Percentiles rank a stretch among this genome's conserved stretches.
Evolutionary conservation across 1,140 invertebrate genomes (phyloP).

Genomic region (Chelonus insularis): DNA sequence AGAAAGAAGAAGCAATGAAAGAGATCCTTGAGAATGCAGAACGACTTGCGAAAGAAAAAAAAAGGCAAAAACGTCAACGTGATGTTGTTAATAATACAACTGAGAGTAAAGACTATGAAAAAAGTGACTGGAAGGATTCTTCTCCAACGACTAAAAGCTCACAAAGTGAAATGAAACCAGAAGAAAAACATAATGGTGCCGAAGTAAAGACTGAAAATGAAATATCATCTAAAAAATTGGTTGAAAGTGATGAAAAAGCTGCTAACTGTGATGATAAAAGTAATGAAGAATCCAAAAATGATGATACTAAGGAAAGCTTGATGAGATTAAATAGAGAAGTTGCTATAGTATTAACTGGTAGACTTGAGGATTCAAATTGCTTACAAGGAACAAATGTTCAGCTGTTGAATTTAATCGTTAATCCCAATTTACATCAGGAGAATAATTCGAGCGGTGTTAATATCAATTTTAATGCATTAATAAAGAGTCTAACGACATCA

Average conservation of each 20-base stretch:
- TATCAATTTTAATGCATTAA: slow-evolving; percentile 40
- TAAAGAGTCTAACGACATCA: slow-evolving; percentile 35
- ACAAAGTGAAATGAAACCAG: neutral
- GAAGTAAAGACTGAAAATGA: slow-evolving; percentile 9
- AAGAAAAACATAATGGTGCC: neutral
- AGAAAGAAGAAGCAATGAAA: slow-evolving; percentile 44
- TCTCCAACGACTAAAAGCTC: neutral
- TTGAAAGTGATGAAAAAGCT: no score
- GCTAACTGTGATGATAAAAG: slow-evolving; percentile 13
- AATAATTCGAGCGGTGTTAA: slow-evolving; percentile 36
- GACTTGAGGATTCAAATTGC: slow-evolving; percentile 47
- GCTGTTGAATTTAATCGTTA: slow-evolving; percentile 47
- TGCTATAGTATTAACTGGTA: slow-evolving; percentile 51
- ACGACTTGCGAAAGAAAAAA: slow-evolving; percentile 64
- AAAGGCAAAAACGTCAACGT: slow-evolving; percentile 63
- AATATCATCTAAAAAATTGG: neutral
- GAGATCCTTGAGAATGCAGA: slow-evolving; percentile 63
- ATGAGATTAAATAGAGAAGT: slow-evolving; percentile 50
- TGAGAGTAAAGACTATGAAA: neutral
- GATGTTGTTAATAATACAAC: slow-evolving; percentile 47
- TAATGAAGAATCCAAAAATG: slow-evolving; percentile 23
- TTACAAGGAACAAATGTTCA: slow-evolving; percentile 43
- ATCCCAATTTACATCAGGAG: slow-evolving; percentile 34
- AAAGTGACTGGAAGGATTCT: neutral
- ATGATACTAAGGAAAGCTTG: slow-evolving; percentile 16